A percentile compares a stretch with the other conserved stretches of the same genome.
These are phyloP conservation scores for Thalassaphorura encarpata DNA, from an alignment of 1,140 invertebrate genomes.

Conservation along the genomic window DNA sequence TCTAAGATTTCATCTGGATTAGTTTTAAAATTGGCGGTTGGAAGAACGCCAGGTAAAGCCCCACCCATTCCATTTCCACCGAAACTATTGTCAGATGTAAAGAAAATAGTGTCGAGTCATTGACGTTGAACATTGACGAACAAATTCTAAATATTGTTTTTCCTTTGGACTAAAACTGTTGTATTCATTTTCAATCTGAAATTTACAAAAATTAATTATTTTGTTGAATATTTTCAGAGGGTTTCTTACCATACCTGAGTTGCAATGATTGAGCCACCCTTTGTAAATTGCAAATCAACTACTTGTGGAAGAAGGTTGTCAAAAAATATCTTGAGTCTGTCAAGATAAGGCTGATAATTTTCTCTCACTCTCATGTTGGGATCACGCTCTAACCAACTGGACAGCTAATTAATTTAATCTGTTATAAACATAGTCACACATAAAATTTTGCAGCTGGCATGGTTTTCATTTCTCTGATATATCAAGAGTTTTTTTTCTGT, in stretches of 20 bases:
- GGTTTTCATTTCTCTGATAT: no score
- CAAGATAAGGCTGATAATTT: constrained; percentile 41
- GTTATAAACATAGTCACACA: no score
- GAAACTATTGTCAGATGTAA: constrained; percentile 37
- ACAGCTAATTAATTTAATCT: no score
- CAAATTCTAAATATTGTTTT: constrained; percentile 35
- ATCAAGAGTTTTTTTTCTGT: no score
- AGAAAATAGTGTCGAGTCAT: constrained; percentile 35
- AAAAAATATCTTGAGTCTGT: constrained; percentile 42
- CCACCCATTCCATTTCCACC: not conserved
- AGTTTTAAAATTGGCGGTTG: constrained; percentile 21
- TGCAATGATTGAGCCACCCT: constrained; percentile 49
- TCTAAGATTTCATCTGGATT: constrained; percentile 15
- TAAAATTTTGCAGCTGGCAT: no score
- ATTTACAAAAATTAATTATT: not conserved
- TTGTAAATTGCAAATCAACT: constrained; percentile 42
- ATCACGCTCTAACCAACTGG: constrained; percentile 42
- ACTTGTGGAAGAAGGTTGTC: constrained; percentile 41
- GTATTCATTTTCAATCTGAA: constrained; percentile 47
- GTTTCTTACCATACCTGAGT: constrained; percentile 34
- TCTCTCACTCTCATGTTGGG: constrained; percentile 44
- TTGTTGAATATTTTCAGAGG: not conserved
- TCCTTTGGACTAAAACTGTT: constrained; percentile 37
- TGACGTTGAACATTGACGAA: constrained; percentile 32
- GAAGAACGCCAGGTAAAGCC: constrained; percentile 15